Evolutionary conservation across 2,113 vertebrate genomes (phyloP), one percentile per base, ranked within the genome.

Genomic region (Larimichthys polyactis): DNA sequence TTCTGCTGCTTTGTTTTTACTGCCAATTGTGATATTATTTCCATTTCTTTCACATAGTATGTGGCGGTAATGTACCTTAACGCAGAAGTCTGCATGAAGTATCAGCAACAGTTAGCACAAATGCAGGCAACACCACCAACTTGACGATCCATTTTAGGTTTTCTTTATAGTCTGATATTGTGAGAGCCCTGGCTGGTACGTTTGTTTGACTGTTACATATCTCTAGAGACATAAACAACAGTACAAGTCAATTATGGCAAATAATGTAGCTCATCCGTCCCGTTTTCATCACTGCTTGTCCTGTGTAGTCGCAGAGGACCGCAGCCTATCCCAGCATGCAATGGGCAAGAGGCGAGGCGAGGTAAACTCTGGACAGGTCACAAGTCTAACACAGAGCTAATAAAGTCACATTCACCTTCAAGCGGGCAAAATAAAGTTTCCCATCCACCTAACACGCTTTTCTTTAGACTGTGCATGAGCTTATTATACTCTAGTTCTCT

Each of bases 381-480:
- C 46, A 16, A 1, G 0, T 57, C 20, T 49, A 58, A 65, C 27
- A 49, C 49, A 40, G 24, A 46, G 40, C 64, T 71, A 54, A 77
- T 69, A 72, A 66, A 52, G 64, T 78, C 86, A 75, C 58, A 67
- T 19, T 85, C 43, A 83, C 60, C 85, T 85, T 84, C 5, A 86
- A 48, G 78, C 0, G 5, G 14, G 32, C n/a, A 40, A 11, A 82
- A 71, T 48, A 11, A 11, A 36, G n/a, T 67, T 71, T 75, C 3
- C 24, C 49, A 68, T 49, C 40, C 48, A 51, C 9, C 20, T 46
- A 5, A 20, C 17, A 10, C 46, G n/a, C 8, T 20, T 43, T 17
- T 75, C 22, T 75, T 65, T 70, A 52, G 60, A 71, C 64, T 76
- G 7, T 44, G 22, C 11, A 4, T 51, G 29, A n/a, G 17, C 40